These are phyloP conservation scores for Drosophila pandora DNA, from an alignment of 1,140 invertebrate genomes.

Conservation along the genomic window DNA sequence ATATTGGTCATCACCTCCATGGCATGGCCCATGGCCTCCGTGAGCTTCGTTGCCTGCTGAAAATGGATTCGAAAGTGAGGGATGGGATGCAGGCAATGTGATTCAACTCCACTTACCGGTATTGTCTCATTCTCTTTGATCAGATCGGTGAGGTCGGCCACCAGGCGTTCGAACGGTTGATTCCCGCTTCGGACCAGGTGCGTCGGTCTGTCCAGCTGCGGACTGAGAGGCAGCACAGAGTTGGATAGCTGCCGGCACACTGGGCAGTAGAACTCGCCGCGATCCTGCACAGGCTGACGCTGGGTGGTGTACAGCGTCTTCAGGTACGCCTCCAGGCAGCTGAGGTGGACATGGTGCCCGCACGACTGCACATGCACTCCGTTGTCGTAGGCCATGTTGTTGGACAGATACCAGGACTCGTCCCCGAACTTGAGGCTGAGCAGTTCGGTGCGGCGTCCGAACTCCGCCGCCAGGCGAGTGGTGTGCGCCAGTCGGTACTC, in stretches of 20 bases:
- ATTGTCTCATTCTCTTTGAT: constrained; percentile 88
- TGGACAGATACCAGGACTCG: constrained; percentile 91
- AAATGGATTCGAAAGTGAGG: background rate
- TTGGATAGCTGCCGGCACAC: constrained; percentile 97
- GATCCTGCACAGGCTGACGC: constrained; percentile 90
- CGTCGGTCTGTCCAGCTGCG: constrained; percentile 89
- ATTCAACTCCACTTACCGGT: constrained; percentile 84
- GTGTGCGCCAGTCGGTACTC: constrained; percentile 60
- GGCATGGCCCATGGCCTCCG: constrained; percentile 92
- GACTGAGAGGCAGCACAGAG: constrained; percentile 94
- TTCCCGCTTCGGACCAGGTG: constrained; percentile 87
- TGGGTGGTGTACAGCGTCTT: constrained; percentile 91
- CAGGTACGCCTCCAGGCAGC: constrained; percentile 95
- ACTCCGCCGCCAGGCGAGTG: constrained; percentile 71
- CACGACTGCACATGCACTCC: constrained; percentile 98
- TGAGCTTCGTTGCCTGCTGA: constrained; percentile 87
- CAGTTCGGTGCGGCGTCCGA: constrained; percentile 69
- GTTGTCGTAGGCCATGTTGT: constrained; percentile 96
- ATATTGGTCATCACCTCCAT: constrained; percentile 96
- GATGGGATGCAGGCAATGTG: too few relatives aligned
- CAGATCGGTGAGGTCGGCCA: constrained; percentile 87
- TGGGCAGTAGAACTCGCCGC: constrained; percentile 96
- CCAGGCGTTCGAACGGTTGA: constrained; percentile 85
- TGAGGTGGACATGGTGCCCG: constrained; percentile 97
- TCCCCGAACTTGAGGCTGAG: constrained; percentile 76